Evolutionary conservation across 2,113 vertebrate species (phyloP).

Genomic region (Notiomystis cincta): DNA sequence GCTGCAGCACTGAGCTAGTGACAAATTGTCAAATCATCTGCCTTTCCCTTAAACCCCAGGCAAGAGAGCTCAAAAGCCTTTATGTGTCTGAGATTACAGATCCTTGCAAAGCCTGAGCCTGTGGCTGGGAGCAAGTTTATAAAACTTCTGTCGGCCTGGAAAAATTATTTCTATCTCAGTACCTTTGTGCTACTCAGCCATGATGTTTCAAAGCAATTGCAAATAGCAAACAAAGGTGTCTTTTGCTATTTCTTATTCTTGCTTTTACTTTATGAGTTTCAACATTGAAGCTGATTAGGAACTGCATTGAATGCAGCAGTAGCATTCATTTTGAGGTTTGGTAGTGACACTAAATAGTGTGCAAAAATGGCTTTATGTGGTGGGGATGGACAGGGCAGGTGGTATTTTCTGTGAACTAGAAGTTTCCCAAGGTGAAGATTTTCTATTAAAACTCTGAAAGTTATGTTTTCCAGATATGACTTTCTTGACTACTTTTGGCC

Average conservation of each 20-base stretch:
- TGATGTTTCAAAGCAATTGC: neutral
- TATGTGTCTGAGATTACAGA: neutral
- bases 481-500: constrained; percentile 49
- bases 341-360: neutral
- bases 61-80: neutral
- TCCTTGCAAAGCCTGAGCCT: neutral
- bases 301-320: neutral
- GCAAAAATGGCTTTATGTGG: neutral
- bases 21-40: neutral
- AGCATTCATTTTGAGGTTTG: neutral
- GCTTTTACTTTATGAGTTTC: neutral
- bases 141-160: neutral
- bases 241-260: neutral
- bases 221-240: neutral
- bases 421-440: constrained; percentile 42
- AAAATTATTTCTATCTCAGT: neutral
- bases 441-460: constrained; percentile 56
- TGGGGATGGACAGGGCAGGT: accelerated
- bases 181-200: neutral
- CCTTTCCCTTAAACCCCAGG: neutral
- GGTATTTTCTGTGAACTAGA: neutral
- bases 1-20: neutral
- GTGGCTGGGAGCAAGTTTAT: neutral
- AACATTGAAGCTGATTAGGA: neutral
- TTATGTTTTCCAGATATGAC: neutral